Percentiles rank a stretch among this genome's conserved stretches.
phyloP scores from a whole-genome alignment of 1,140 invertebrate genomes.

The Platyura marginata region DNA sequence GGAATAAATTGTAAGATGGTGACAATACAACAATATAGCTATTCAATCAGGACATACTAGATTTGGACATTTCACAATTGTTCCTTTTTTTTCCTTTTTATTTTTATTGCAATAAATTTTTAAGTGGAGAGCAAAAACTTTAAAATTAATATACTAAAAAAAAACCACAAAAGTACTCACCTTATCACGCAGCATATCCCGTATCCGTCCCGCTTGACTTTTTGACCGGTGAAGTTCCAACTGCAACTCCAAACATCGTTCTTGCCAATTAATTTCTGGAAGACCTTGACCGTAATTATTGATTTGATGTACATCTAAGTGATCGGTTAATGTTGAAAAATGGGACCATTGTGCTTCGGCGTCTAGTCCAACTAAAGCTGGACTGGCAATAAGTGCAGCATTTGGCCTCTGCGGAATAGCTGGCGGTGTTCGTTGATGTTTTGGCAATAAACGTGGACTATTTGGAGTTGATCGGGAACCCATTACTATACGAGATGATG shows the following conservation, averaged over 20 bases:
- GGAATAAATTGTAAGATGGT: too few species aligned
- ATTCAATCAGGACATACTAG: too few species aligned
- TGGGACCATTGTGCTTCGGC: slow-evolving; percentile 20
- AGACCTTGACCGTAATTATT: slow-evolving; percentile 19
- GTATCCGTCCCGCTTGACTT: slow-evolving; percentile 63
- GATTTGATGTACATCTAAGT: slow-evolving; percentile 20
- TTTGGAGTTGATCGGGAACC: slow-evolving; percentile 38
- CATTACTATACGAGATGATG: neutral
- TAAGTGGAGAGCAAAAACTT: too few species aligned
- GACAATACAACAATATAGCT: too few species aligned
- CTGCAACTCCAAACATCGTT: slow-evolving; percentile 63
- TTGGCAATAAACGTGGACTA: slow-evolving; percentile 45
- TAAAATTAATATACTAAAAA: too few species aligned
- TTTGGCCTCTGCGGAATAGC: slow-evolving; percentile 12
- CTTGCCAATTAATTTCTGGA: slow-evolving; percentile 49
- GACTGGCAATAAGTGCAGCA: slow-evolving; percentile 6
- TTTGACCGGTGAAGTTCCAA: slow-evolving; percentile 62
- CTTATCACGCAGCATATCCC: slow-evolving; percentile 73
- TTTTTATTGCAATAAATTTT: too few species aligned
- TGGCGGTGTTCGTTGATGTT: slow-evolving; percentile 34
- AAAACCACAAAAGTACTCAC: slow-evolving; percentile 30
- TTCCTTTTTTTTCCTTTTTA: too few species aligned
- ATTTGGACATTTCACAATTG: too few species aligned
- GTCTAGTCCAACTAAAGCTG: slow-evolving; percentile 13
- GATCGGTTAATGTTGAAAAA: slow-evolving; percentile 19